These are phyloP conservation scores for Turnix velox DNA, from an alignment of 2,113 vertebrate species.

Conservation along the genomic window DNA sequence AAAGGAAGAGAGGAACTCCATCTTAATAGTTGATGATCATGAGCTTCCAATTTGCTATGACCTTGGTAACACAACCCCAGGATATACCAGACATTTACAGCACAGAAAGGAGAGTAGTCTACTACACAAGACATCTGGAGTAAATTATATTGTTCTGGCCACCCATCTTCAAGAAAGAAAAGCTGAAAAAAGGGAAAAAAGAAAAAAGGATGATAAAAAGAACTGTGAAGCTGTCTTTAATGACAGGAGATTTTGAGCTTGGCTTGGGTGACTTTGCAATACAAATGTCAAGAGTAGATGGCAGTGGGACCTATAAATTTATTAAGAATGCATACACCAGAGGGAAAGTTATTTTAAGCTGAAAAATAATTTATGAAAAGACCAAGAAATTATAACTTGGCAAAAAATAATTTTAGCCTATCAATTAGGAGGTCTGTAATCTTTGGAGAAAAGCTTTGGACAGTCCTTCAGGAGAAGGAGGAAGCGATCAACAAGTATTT, in stretches of 20 bases:
- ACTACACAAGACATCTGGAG: background rate
- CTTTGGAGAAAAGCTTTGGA: background rate
- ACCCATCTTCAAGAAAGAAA: background rate
- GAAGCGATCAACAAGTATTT: background rate
- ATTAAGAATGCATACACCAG: background rate
- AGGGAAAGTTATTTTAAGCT: background rate
- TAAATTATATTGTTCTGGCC: background rate
- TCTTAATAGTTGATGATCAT: background rate
- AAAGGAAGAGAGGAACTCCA: background rate
- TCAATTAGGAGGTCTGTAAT: background rate
- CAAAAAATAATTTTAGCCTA: background rate
- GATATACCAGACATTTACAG: background rate
- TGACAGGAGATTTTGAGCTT: background rate
- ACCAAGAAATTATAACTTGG: background rate
- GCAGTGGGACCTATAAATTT: background rate
- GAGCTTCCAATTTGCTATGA: background rate
- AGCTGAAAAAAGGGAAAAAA: background rate
- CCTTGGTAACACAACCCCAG: background rate
- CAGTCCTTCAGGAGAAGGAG: background rate
- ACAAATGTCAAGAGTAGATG: background rate
- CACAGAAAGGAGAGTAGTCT: background rate
- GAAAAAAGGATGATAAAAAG: background rate
- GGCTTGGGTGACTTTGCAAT: background rate
- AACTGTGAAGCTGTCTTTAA: background rate
- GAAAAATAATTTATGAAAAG: background rate